Base-by-base conservation (phyloP, 1,140 invertebrate species). In the Nymphalis io region DNA sequence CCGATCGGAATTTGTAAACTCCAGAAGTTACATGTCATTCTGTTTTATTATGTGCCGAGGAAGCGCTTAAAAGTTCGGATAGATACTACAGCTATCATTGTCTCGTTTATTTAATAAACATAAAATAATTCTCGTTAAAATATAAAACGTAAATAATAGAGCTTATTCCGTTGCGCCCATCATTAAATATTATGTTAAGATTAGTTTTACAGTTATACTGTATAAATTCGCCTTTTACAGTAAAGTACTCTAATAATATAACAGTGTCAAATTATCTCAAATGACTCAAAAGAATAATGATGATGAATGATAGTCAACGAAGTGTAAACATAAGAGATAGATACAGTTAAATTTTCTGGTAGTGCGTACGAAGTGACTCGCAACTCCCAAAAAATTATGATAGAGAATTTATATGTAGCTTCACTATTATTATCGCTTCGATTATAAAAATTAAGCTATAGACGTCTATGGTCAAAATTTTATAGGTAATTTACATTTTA, bases 21-120 rank as follows among this genome's bases (percentile, higher is more conserved):
- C 86, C 78, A 82, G 69, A 87, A 88, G 84, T 88, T 89, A 83
- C 78, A 83, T 78, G 73, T 85, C 82, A 87, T 88, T 87, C 87
- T 83, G 72, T 82, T 80, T 82, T 89, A 89, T 85, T 90, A 87
- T 79, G 72, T 68, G 77, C 81, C 75, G 81, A 85, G 85, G 84
- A 87, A 85, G 79, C 82, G 83, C 82, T 87, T 85, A 85, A 80
- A 87, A 80, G 75, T 80, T 79, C 60, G 70, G 79, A 86, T 84
- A 86, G 82, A 84, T 70, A 83, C 73, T 78, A 75, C 81, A 73
- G 46, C 60, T 65, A 15, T 20, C 18, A 44, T 23, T 16, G 61
- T 16, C 13, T 60, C 13, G 23, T 46, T 46, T 40, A 48, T 48
- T 15, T 23, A 59, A 38, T 53, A 57, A 59, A 55, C 12, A 39